Base-by-base conservation (phyloP, 2,888 invertebrate genomes). In the Phyllotreta striolata region DNA sequence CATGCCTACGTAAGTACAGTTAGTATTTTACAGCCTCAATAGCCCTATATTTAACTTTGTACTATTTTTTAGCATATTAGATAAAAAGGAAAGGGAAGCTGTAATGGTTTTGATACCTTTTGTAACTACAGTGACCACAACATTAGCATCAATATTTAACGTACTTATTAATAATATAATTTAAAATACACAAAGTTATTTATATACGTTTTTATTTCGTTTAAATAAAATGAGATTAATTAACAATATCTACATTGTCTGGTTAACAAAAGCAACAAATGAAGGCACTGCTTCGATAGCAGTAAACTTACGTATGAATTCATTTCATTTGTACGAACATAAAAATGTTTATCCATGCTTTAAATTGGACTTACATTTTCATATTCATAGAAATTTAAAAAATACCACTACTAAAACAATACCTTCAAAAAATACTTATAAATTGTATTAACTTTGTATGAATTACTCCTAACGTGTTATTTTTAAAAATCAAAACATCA, bases 1-100 rank as follows among this genome's bases (percentile, higher is more conserved):
- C 78, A 90, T 91, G 41, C 94, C 96, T 9, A 89, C 88, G 95
- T 95, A 83, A 68, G 69, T 66, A 69, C 57, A 6, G 35, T 34
- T 12, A 5, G 8, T 14, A 39, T 55, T 12, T 41, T 24, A n/a
- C 13, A 39, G 7, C 34, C 35, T 7, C 13, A 0, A 40, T 9
- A 24, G 24, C 5, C 35, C 34, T n/a, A 46, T 2, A 39, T n/a
- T 24, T 24, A 14, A 37, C 40, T 37, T n/a, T 47, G n/a, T 52
- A 12, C 13, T 52, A 2, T 41, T 52, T 52, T 12, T 24, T 44
- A 69, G 69, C 47, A 43, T 67, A 38, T 63, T 58, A n/a, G 40
- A 54, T 35, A 56, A 62, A 14, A 62, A 66, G 8, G 66, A 69
- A 41, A 38, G 62, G 12, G 63, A 63, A 55, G 62, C 54, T 14